Percentiles rank a stretch among this genome's conserved stretches.
These are phyloP conservation scores for Lepus townsendii DNA, from an alignment of 2,797 vertebrate species.

Conservation along the genomic window DNA sequence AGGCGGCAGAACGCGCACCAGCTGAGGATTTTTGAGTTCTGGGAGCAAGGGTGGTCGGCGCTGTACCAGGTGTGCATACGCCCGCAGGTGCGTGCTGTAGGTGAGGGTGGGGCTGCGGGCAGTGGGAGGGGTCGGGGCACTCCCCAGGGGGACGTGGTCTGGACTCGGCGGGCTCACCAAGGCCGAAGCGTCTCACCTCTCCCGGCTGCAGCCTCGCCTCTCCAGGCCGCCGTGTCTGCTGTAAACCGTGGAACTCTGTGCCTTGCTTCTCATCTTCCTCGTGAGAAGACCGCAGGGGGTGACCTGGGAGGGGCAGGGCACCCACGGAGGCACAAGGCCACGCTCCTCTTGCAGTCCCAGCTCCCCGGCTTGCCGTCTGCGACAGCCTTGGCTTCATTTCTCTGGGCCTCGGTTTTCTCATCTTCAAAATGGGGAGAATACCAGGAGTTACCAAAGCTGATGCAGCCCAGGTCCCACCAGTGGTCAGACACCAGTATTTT, in stretches of 20 bases:
- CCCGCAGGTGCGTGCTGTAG: background rate
- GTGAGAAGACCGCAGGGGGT: background rate
- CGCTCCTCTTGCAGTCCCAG: background rate
- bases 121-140: background rate
- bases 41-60: background rate
- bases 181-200: background rate
- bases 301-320: background rate
- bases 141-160: background rate
- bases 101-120: accelerated
- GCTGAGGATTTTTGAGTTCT: constrained; percentile 17
- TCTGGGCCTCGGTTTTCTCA: background rate
- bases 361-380: accelerated
- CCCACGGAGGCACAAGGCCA: accelerated
- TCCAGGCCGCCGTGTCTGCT: background rate
- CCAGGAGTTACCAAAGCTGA: background rate
- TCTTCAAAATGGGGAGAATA: background rate
- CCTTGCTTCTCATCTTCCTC: background rate
- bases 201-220: too few relatives aligned
- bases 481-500: background rate
- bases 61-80: background rate
- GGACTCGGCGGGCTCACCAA: background rate
- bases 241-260: background rate
- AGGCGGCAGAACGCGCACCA: background rate
- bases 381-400: background rate
- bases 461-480: background rate